Percentiles rank a stretch among this genome's conserved stretches.
Evolutionary conservation across 2,888 invertebrate genomes (phyloP).

Genomic region (Pyrgus malvae): DNA sequence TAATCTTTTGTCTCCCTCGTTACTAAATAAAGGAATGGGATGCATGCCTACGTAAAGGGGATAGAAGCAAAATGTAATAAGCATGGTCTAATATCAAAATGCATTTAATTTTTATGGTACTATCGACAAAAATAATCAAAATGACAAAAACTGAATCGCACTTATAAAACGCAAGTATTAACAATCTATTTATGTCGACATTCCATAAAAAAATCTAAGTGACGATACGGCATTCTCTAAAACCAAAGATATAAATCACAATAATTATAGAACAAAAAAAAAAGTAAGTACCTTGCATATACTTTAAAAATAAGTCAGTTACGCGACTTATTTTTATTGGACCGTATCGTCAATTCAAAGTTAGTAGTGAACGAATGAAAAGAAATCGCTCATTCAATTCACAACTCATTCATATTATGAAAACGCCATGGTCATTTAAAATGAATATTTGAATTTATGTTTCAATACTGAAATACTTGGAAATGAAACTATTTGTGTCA

Average conservation of each 20-base stretch:
- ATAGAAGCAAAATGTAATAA: constrained; percentile 24
- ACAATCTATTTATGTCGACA: constrained; percentile 16
- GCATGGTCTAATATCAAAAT: constrained; percentile 28
- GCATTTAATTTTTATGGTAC: constrained; percentile 19
- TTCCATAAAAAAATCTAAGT: background rate
- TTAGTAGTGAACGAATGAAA: constrained; percentile 12
- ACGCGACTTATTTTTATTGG: background rate
- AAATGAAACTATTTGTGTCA: background rate
- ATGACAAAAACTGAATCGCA: too few species aligned
- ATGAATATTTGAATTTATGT: background rate
- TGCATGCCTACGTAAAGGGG: constrained; percentile 20
- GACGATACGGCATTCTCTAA: constrained; percentile 2
- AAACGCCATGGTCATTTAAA: constrained; percentile 8
- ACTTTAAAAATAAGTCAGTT: background rate
- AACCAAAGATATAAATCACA: too few species aligned
- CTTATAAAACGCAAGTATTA: too few species aligned
- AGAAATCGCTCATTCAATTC: constrained; percentile 5
- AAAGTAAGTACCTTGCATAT: background rate
- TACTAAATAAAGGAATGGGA: constrained; percentile 15
- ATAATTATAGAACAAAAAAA: background rate
- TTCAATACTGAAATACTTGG: background rate
- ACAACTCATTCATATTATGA: constrained; percentile 1
- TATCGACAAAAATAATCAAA: constrained; percentile 26
- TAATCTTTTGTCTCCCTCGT: constrained; percentile 21
- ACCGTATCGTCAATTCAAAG: constrained; percentile 5